Evolutionary conservation across 23 tunicate species (phyloP).

Genomic region (Trididemnum nubilum): DNA sequence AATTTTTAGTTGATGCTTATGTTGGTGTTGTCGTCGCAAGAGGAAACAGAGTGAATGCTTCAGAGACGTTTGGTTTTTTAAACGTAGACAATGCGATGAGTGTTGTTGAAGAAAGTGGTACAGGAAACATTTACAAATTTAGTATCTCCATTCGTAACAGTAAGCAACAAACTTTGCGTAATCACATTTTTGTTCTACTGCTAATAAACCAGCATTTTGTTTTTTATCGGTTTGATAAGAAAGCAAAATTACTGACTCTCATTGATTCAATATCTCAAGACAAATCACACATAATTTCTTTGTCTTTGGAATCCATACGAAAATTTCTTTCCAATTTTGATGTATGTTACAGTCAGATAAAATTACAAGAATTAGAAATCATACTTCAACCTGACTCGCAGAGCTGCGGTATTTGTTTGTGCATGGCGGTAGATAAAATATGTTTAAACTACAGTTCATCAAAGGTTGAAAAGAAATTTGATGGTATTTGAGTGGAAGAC

Average conservation of each 20-base stretch:
- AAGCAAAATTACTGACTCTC: background rate
- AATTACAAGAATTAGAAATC: background rate
- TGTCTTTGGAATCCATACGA: no score
- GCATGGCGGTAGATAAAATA: background rate
- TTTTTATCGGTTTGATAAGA: background rate
- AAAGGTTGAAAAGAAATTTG: no score
- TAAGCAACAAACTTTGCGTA: background rate
- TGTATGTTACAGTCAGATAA: background rate
- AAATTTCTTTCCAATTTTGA: background rate
- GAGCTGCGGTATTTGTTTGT: constrained; percentile 1
- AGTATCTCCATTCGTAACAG: background rate
- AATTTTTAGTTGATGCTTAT: constrained; percentile 4
- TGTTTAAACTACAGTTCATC: no score
- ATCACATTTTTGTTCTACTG: background rate
- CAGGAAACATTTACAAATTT: background rate
- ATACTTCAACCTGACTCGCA: background rate
- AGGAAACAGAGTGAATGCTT: background rate
- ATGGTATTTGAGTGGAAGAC: no score
- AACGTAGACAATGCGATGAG: background rate
- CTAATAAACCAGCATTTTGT: background rate
- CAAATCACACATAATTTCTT: background rate
- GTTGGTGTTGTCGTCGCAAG: background rate
- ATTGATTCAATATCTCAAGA: background rate
- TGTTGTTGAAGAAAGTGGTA: background rate
- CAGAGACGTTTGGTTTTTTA: background rate